These are phyloP conservation scores for Istiophorus platypterus DNA, from an alignment of 2,113 vertebrate genomes.

Conservation along the genomic window DNA sequence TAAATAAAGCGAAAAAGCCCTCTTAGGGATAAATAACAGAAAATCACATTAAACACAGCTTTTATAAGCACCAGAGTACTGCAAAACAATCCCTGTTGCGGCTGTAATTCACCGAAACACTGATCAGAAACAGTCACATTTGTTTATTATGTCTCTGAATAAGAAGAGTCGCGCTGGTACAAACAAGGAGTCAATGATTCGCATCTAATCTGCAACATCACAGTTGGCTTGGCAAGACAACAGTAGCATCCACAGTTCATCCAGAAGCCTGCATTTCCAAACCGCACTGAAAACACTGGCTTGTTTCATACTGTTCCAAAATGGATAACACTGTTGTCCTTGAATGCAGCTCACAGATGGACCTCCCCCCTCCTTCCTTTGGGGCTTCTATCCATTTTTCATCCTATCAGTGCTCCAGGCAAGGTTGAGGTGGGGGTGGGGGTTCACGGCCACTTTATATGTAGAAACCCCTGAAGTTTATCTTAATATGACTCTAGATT, in stretches of 20 bases:
- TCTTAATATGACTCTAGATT: constrained; percentile 52
- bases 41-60: constrained; percentile 67
- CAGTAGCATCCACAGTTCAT: constrained; percentile 77
- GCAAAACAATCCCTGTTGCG: constrained; percentile 42
- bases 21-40: constrained; percentile 53
- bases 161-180: constrained; percentile 47
- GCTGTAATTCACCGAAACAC: constrained; percentile 54
- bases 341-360: constrained; percentile 82
- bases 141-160: constrained; percentile 71
- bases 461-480: constrained; percentile 55
- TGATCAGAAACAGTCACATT: constrained; percentile 69
- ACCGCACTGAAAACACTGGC: constrained; percentile 76
- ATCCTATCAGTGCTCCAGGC: constrained; percentile 73
- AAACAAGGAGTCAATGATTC: constrained; percentile 79
- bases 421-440: constrained; percentile 56
- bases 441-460: constrained; percentile 46
- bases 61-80: constrained; percentile 39
- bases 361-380: constrained; percentile 68
- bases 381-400: constrained; percentile 75
- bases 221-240: constrained; percentile 79
- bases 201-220: constrained; percentile 74
- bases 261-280: constrained; percentile 61
- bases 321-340: constrained; percentile 82
- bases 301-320: constrained; percentile 81
- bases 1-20: constrained; percentile 44